A percentile compares a stretch with the other conserved stretches of the same genome.
These are phyloP conservation scores for Crotophaga sulcirostris DNA, from an alignment of 2,113 vertebrate species.

Conservation along the genomic window DNA sequence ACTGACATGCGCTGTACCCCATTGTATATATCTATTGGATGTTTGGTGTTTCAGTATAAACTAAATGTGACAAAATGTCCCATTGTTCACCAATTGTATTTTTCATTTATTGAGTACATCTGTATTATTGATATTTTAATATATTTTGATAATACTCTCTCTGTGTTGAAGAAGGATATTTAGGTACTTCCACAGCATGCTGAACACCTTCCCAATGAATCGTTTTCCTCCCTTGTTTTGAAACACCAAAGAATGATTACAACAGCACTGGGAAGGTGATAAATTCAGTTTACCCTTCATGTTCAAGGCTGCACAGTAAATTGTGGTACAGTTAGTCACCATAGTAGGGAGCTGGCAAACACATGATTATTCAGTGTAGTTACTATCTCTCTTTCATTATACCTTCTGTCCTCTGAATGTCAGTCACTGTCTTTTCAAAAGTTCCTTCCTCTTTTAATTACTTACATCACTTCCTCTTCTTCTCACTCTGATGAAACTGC, in stretches of 20 bases:
- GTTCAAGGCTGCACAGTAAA: background rate
- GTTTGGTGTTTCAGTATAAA: background rate
- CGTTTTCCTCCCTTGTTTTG: slow-evolving; percentile 8
- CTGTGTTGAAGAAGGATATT: background rate
- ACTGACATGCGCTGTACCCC: background rate
- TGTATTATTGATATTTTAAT: background rate
- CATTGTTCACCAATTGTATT: background rate
- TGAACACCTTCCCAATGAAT: background rate
- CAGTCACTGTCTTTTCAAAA: background rate
- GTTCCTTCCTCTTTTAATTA: background rate
- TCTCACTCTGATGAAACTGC: background rate
- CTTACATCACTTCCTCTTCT: background rate
- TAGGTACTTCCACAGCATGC: background rate
- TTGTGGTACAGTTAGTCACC: background rate
- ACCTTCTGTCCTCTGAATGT: background rate
- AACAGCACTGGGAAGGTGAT: background rate
- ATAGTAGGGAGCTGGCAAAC: background rate
- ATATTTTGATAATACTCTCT: background rate
- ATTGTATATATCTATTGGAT: background rate
- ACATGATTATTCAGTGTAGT: background rate
- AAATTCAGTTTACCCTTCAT: background rate
- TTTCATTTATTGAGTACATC: background rate
- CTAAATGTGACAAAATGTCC: background rate
- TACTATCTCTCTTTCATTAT: background rate
- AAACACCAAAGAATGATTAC: background rate